Conservation (phyloP, 2,113 vertebrate species). For the Dryoscopus gambensis region DNA sequence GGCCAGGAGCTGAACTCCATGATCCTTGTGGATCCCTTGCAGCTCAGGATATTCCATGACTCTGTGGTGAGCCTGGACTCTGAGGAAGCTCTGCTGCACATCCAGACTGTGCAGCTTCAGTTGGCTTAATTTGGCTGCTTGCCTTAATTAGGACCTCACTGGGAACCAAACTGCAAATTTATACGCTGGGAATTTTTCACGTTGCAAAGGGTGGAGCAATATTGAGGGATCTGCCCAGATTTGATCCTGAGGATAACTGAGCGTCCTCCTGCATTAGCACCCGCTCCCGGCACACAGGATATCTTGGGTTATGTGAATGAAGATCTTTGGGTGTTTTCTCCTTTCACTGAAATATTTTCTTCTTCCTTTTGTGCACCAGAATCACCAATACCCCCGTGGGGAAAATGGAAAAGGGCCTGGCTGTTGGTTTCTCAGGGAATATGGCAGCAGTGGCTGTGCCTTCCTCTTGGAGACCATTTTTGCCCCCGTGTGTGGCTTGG, state of each 20-base stretch:
- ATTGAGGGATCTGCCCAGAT: neutral
- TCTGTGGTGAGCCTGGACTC: rapidly evolving
- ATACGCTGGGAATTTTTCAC: neutral
- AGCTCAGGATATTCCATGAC: neutral
- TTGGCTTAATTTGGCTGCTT: neutral
- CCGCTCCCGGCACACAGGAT: neutral
- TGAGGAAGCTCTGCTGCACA: neutral
- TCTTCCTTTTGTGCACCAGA: neutral
- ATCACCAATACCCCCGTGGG: rapidly evolving
- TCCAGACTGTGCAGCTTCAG: neutral
- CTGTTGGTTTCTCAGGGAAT: neutral
- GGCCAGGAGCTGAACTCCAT: neutral
- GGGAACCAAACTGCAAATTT: neutral
- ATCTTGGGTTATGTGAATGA: too few species aligned
- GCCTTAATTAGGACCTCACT: neutral
- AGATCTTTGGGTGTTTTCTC: neutral
- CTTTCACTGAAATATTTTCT: neutral
- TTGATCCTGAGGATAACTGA: neutral
- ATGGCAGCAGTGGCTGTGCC: rapidly evolving
- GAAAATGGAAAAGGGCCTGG: neutral
- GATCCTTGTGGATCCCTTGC: neutral
- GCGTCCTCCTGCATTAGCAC: neutral
- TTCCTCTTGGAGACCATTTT: neutral
- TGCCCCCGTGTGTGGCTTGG: rapidly evolving
- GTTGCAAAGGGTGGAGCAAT: neutral